These are phyloP conservation scores for Melierax canorus DNA, from an alignment of 2,113 vertebrate species.

Conservation along the genomic window DNA sequence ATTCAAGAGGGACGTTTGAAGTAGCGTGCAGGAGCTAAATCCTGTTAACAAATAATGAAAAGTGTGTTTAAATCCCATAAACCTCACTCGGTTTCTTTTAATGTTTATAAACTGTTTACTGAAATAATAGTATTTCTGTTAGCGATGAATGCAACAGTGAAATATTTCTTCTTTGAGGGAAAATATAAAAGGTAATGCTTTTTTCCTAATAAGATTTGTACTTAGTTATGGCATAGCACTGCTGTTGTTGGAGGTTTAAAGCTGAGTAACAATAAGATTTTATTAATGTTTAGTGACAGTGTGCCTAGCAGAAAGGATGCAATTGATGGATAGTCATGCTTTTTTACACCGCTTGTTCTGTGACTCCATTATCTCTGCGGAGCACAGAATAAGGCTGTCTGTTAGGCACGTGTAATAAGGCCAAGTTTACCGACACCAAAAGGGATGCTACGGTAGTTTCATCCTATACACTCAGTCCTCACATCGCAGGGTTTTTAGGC, in stretches of 20 bases:
- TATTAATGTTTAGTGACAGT: slow-evolving; percentile 18
- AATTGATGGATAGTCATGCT: not conserved
- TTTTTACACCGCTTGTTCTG: not conserved
- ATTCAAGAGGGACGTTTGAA: not conserved
- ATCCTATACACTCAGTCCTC: not conserved
- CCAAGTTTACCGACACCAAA: not conserved
- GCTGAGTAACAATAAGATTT: not conserved
- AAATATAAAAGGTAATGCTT: slow-evolving; percentile 5
- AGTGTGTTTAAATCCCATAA: slow-evolving; percentile 7
- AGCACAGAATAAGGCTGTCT: not conserved
- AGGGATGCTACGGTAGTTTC: not conserved
- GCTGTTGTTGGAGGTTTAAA: not conserved
- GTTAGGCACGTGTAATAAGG: not conserved
- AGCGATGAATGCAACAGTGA: not conserved
- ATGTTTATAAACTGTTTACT: slow-evolving; percentile 39
- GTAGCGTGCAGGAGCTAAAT: not conserved
- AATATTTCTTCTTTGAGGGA: not conserved
- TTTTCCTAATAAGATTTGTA: slow-evolving; percentile 20
- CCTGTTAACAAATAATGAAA: slow-evolving; percentile 44
- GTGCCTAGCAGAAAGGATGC: not conserved
- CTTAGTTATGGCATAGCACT: not conserved
- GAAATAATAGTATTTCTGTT: slow-evolving; percentile 13
- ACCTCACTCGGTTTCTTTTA: not conserved
- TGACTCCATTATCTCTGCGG: not conserved
- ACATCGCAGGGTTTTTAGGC: not conserved